These are phyloP conservation scores for Pitangus sulphuratus DNA, from an alignment of 2,797 vertebrate genomes.

Conservation along the genomic window DNA sequence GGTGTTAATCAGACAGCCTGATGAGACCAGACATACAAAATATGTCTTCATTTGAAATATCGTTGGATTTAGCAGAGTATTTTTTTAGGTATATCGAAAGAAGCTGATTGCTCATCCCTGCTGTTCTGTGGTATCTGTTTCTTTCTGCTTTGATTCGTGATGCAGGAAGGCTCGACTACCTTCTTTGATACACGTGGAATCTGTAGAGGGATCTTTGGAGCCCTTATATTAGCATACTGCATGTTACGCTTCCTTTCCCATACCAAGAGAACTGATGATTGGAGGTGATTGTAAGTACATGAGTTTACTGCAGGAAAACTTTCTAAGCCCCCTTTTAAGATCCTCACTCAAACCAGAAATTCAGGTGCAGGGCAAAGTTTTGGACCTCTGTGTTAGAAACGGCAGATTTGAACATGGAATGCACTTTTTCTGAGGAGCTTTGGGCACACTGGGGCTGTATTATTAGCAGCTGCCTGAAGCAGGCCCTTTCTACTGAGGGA, in stretches of 20 bases:
- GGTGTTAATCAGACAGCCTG: background rate
- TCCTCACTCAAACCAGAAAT: background rate
- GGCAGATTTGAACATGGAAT: background rate
- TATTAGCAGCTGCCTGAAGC: background rate
- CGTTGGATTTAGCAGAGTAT: background rate
- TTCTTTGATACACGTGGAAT: rapidly evolving
- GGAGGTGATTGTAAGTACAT: rapidly evolving
- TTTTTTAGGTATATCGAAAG: background rate
- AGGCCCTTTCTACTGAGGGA: background rate
- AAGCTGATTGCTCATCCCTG: background rate
- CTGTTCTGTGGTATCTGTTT: background rate
- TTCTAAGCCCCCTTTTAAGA: background rate
- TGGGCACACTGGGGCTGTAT: background rate
- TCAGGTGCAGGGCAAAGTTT: rapidly evolving
- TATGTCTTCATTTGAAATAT: background rate
- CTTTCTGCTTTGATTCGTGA: rapidly evolving
- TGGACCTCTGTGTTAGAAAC: background rate
- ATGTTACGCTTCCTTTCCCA: background rate
- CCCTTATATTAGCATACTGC: background rate
- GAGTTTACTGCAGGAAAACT: background rate
- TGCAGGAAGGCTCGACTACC: background rate
- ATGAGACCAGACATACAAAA: background rate
- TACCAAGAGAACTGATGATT: background rate
- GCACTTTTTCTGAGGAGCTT: background rate
- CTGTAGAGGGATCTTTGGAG: background rate